Base-by-base conservation (phyloP, 2,888 invertebrate species). In the Elmis aenea region DNA sequence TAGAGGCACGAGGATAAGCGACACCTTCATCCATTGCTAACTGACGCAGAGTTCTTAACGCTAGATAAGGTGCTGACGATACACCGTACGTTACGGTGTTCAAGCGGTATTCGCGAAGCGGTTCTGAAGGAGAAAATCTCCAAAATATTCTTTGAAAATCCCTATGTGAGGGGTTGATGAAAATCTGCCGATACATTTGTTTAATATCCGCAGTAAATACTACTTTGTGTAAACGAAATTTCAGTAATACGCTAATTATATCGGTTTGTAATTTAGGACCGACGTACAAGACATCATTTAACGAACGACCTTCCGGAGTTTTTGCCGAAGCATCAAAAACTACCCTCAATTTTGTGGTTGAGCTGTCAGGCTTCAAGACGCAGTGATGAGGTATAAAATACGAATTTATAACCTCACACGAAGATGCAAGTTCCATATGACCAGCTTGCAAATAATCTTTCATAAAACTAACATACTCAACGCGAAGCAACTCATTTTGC, bases 361-460 rank as follows among this genome's bases (percentile, higher is more conserved):
- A 6, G 11, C 41, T 36, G 1, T n/a, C 13, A 2, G 29, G 25
- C 26, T 45, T 46, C 9, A 43, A 9, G 3, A 48, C 39, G 1
- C 29, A 34, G 26, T 51, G 48, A 35, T 53, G 53, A 8, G 53
- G 47, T 13, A 48, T 25, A 31, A 37, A 47, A 30, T 35, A 51
- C 2, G n/a, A 9, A 11, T 26, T n/a, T 12, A 21, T 11, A 21
- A 14, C 14, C 13, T 18, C 15, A n/a, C 10, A 25, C 5, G 3
- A 10, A n/a, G 20, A 10, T 5, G 18, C 13, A 13, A 40, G 22
- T 26, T 38, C 32, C 47, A 47, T 48, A 32, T 50, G 47, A 11
- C 42, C 44, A 36, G 42, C 26, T 1, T 10, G 31, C 16, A 29
- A 8, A 25, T 46, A 50, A 21, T 50, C 47, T 5, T 34, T 25